Conservation (phyloP, 2,113 vertebrate species). For the Pangasianodon hypophthalmus region DNA sequence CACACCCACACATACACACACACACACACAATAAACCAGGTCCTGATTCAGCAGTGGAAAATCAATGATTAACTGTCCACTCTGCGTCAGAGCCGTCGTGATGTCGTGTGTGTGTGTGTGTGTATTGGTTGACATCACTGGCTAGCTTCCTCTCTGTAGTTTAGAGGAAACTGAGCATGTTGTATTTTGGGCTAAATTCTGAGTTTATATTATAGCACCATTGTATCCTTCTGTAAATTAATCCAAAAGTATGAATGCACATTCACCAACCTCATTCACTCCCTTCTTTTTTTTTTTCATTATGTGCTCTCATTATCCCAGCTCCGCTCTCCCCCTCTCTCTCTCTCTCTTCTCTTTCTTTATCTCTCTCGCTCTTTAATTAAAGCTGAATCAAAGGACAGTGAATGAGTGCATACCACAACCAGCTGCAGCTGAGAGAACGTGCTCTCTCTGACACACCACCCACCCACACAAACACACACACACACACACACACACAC, state of each 20-base stretch:
- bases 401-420: slow-evolving; percentile 33
- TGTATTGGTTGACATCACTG: background rate
- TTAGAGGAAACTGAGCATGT: slow-evolving; percentile 1
- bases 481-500: slow-evolving; percentile 13
- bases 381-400: slow-evolving; percentile 49
- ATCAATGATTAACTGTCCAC: slow-evolving; percentile 30
- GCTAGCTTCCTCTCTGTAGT: background rate
- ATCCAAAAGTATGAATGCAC: background rate
- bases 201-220: background rate
- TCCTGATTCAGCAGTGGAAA: slow-evolving; percentile 30
- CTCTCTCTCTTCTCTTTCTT: background rate
- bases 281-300: background rate
- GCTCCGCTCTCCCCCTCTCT: background rate
- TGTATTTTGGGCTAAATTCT: background rate
- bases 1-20: background rate
- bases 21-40: slow-evolving; percentile 3
- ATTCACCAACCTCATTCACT: slow-evolving; percentile 2
- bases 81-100: background rate
- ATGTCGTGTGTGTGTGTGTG: background rate
- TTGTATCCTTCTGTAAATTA: slow-evolving; percentile 18
- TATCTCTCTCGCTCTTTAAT: slow-evolving; percentile 39
- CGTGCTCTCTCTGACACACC: background rate
- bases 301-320: slow-evolving; percentile 9
- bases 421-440: slow-evolving; percentile 18
- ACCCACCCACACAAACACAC: background rate